Evolutionary conservation across 2,113 vertebrate species (phyloP).

Genomic region (Plecotus auritus): DNA sequence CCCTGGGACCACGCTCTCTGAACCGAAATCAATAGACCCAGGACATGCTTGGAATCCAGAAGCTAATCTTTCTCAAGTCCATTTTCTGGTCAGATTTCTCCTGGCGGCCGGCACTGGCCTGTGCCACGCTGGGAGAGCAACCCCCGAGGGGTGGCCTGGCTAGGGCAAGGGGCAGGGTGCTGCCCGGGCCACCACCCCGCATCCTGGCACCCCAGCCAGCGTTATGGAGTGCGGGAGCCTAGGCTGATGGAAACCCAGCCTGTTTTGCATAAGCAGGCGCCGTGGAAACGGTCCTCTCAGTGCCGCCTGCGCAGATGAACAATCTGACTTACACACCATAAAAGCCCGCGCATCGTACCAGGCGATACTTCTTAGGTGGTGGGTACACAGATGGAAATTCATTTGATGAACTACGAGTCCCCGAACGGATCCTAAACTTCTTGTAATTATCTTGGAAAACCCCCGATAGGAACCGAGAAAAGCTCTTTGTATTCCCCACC

Average conservation of each 20-base stretch:
- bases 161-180: not conserved
- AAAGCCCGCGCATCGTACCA: conserved; percentile 61
- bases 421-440: conserved; percentile 68
- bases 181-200: not conserved
- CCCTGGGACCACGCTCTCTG: conserved; percentile 8
- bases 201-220: conserved; percentile 34
- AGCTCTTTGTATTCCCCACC: not conserved
- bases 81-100: not conserved
- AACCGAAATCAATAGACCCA: conserved; percentile 33
- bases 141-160: not conserved
- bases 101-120: not conserved
- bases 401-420: conserved; percentile 74
- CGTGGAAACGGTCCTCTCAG: conserved; percentile 59
- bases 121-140: not conserved
- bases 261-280: conserved; percentile 64
- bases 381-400: conserved; percentile 72
- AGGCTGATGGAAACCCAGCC: conserved; percentile 62
- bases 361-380: conserved; percentile 67
- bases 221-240: conserved; percentile 40
- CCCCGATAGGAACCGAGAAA: conserved; percentile 52
- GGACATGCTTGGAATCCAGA: conserved; percentile 27
- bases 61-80: not conserved
- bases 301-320: conserved; percentile 68
- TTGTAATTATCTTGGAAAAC: conserved; percentile 75
- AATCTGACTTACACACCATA: conserved; percentile 72